Evolutionary conservation across 2,113 vertebrate species (phyloP).

Genomic region (Oreocharis arfaki): DNA sequence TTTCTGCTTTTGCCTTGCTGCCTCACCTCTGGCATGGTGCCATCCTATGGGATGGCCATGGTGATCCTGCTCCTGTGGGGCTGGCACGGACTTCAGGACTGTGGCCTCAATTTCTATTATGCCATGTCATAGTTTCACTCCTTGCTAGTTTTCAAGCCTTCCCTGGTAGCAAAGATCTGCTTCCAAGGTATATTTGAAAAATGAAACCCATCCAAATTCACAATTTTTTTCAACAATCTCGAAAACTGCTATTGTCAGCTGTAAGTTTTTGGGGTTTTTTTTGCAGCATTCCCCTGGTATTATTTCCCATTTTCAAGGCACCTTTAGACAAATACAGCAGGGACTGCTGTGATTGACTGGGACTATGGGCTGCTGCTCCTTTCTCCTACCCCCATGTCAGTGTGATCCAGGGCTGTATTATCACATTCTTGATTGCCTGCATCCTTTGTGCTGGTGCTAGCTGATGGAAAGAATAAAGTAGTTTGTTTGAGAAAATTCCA

Average conservation of each 20-base stretch:
- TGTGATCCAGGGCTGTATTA: neutral
- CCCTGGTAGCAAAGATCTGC: neutral
- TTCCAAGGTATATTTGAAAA: neutral
- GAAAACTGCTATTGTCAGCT: neutral
- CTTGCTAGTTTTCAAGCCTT: neutral
- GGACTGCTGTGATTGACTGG: neutral
- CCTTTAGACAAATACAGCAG: neutral
- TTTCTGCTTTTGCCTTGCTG: neutral
- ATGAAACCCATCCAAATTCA: neutral
- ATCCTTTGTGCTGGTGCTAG: neutral
- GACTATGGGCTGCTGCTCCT: neutral
- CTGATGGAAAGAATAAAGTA: neutral
- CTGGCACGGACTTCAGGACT: neutral
- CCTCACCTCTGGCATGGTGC: neutral
- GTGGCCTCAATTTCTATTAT: neutral
- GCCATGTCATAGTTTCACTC: neutral
- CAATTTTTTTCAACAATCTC: neutral
- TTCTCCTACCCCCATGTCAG: neutral
- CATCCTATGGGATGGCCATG: neutral
- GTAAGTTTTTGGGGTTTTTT: neutral
- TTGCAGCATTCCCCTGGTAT: neutral
- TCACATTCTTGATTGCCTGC: neutral
- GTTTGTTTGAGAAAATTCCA: neutral
- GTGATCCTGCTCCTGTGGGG: neutral
- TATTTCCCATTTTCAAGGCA: neutral